Percentiles rank a stretch among this genome's conserved stretches.
phyloP scores from a whole-genome alignment of 2,888 invertebrate species.

The Podabrus alpinus region DNA sequence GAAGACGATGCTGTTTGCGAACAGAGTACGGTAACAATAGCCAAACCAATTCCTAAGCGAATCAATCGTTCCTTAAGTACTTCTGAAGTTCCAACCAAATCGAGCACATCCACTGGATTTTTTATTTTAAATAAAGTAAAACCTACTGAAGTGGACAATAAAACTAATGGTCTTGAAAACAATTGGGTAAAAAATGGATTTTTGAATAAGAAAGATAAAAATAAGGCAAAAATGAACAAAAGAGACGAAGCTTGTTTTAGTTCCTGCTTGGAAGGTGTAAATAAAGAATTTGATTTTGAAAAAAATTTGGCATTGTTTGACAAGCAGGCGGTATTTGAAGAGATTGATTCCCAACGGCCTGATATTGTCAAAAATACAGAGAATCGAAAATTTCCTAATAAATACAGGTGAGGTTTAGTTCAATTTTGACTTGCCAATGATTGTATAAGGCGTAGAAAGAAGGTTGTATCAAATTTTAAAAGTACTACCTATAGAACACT shows the following conservation, averaged over 20 bases:
- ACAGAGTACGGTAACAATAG: conserved; percentile 59
- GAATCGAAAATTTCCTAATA: conserved; percentile 42
- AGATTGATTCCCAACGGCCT: conserved; percentile 66
- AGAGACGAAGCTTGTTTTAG: conserved; percentile 80
- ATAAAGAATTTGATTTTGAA: conserved; percentile 91
- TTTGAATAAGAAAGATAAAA: conserved; percentile 60
- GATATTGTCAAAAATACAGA: conserved; percentile 64
- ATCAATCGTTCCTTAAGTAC: conserved; percentile 56
- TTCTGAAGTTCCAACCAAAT: conserved; percentile 54
- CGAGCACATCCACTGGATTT: conserved; percentile 41
- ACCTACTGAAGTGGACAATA: conserved; percentile 51
- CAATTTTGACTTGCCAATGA: too few relatives aligned
- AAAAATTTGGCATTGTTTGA: conserved; percentile 91
- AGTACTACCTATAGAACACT: too few relatives aligned
- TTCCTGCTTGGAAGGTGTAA: conserved; percentile 67
- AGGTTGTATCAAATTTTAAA: too few relatives aligned
- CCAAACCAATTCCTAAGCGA: conserved; percentile 61
- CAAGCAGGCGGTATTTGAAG: conserved; percentile 79
- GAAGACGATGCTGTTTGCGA: conserved; percentile 53
- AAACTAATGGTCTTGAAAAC: conserved; percentile 11
- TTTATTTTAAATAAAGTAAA: conserved; percentile 53
- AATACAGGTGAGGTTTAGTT: conserved; percentile 47
- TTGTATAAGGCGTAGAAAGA: too few relatives aligned
- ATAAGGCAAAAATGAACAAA: conserved; percentile 56
- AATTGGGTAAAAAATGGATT: conserved; percentile 35